Evolutionary conservation across 2,888 invertebrate genomes (phyloP), one percentile per base, ranked within the genome.

Genomic region (Drosophila barbarae): DNA sequence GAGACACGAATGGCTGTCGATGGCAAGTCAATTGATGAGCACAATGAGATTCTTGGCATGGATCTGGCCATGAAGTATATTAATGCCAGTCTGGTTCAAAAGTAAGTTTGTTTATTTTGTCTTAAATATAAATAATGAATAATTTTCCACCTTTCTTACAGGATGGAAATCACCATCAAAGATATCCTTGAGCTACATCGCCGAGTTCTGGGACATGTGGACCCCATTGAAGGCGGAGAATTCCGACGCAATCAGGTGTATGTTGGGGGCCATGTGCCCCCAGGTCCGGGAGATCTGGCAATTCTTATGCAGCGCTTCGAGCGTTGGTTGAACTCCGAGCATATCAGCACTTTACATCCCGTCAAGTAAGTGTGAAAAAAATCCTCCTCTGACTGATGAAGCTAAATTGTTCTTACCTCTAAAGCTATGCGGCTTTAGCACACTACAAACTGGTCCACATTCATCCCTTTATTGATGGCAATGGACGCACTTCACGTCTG

Each of bases 361-460:
- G 95, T 98, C 6, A 93, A 94, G 92, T 93, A 86, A 73, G 78
- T 72, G 12, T 71, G 12, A 3, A 1, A 3, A 28, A 5, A 5
- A 2, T 23, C 1, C 6, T 2, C 5, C 8, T 8, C 7, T 30
- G 2, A 5, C 13, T 5, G 18, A 2, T 8, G 8, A 6, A 10
- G 21, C 1, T 12, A 38, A 46, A 21, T 21, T 5, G 6, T 15
- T 8, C 1, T 34, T 46, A 1, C 4, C 1, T 42, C 78, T 84
- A 68, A 77, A 96, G 97, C 88, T 95, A 95, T 87, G 98, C 98
- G 52, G 98, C 99, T 0, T 90, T 98, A 55, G 98, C 98, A 0
- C 99, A 99, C 90, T 99, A 98, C 90, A 98, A 98, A 90, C 89
- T 99, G 44, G 99, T 99, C 0, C 95, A 96, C 87, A 98, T 99